Percentiles rank a stretch among this genome's conserved stretches.
Conservation (phyloP, 2,797 vertebrate genomes). For the Clarias platycephalus region DNA sequence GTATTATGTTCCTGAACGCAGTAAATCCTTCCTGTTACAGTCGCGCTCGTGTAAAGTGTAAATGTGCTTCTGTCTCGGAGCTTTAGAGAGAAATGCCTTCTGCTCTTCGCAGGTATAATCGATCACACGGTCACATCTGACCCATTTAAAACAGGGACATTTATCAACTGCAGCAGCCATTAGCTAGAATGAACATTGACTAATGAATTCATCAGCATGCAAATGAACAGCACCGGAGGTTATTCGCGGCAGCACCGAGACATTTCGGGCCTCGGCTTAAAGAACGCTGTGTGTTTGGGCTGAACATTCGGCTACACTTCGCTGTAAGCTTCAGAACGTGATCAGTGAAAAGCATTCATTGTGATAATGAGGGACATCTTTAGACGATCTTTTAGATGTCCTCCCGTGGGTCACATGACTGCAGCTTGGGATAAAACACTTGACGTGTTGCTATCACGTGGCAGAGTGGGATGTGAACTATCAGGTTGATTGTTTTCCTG, state of each 20-base stretch:
- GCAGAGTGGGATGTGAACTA: not conserved
- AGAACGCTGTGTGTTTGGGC: no score
- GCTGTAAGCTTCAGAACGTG: not conserved
- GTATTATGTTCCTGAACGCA: not conserved
- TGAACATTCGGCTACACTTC: not conserved
- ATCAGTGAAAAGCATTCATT: not conserved
- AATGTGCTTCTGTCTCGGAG: not conserved
- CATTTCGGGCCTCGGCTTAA: not conserved
- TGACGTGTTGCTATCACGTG: not conserved
- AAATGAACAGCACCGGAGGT: not conserved
- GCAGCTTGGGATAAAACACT: not conserved
- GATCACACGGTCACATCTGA: slow-evolving; percentile 37
- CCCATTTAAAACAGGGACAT: slow-evolving; percentile 35
- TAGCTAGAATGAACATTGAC: slow-evolving; percentile 12
- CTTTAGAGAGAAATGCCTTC: slow-evolving; percentile 31
- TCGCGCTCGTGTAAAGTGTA: not conserved
- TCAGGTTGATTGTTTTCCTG: not conserved
- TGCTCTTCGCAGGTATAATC: slow-evolving; percentile 42
- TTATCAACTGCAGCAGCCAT: slow-evolving; percentile 39
- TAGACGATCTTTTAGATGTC: no score
- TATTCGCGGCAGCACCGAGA: not conserved
- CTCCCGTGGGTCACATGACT: no score
- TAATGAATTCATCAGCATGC: slow-evolving; percentile 21
- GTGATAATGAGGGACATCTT: not conserved
- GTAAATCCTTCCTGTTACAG: not conserved